Conservation (phyloP, 1,140 invertebrate genomes). For the Ephestia elutella region DNA sequence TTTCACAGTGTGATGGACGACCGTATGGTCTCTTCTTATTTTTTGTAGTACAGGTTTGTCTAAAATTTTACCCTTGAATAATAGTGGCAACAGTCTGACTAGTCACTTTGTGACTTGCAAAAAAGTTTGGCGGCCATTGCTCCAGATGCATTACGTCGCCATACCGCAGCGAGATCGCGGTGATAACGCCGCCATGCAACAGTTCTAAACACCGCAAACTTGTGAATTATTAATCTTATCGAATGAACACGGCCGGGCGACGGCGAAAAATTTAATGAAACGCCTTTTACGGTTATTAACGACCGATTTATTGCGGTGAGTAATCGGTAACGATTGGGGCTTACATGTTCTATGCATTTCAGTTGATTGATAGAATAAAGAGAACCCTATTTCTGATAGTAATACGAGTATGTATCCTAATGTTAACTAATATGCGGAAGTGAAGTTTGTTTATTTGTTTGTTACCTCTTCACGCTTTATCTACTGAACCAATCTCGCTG, state of each 20-base stretch:
- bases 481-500: too few species aligned
- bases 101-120: too few species aligned
- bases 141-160: constrained; percentile 50
- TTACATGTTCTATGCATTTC: not conserved
- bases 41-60: too few species aligned
- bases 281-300: constrained; percentile 50
- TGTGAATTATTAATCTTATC: constrained; percentile 73
- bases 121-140: constrained; percentile 7
- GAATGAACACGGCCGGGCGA: constrained; percentile 51
- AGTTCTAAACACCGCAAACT: constrained; percentile 67
- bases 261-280: constrained; percentile 68
- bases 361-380: not conserved
- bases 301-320: constrained; percentile 27
- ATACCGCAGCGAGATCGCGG: constrained; percentile 51
- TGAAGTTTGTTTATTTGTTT: too few species aligned
- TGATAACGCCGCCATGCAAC: constrained; percentile 65
- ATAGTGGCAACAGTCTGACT: too few species aligned
- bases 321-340: constrained; percentile 4
- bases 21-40: too few species aligned
- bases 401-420: too few species aligned
- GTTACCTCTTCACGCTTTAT: too few species aligned
- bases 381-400: too few species aligned
- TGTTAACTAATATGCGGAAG: too few species aligned
- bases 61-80: too few species aligned
- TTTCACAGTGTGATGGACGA: too few species aligned